Evolutionary conservation across 53 echinoderm and acorn worm species (phyloP).

Genomic region (Temnopleurus reevesii): DNA sequence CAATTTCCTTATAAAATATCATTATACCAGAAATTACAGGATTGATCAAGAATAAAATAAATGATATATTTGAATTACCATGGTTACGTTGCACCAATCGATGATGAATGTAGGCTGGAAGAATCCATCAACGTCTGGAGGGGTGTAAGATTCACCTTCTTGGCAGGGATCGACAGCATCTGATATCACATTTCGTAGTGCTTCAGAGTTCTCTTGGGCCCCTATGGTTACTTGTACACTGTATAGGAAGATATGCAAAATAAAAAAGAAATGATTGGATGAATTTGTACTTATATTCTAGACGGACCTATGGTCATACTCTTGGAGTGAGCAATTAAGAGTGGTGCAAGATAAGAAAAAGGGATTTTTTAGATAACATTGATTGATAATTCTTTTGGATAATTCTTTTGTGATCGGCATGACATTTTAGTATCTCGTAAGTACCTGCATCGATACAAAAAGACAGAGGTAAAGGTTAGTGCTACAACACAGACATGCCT

Average conservation of each 20-base stretch:
- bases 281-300: no score
- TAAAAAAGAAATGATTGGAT: not conserved
- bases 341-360: no score
- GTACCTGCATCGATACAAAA: no score
- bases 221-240: constrained; percentile 30
- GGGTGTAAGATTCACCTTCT: constrained; percentile 1
- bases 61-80: constrained; percentile 6
- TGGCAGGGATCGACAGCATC: constrained; percentile 41
- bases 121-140: constrained; percentile 3
- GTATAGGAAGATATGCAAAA: not conserved
- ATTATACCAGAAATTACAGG: not conserved
- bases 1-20: not conserved
- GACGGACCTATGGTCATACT: no score
- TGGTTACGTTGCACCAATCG: constrained; percentile 44
- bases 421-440: no score
- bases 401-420: no score
- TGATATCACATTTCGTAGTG: not conserved
- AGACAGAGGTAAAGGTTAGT: no score
- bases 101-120: constrained; percentile 34
- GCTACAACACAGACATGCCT: no score
- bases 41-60: not conserved
- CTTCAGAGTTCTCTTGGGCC: not conserved
- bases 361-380: no score
- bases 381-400: no score
- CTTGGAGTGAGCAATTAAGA: no score